phyloP scores from a whole-genome alignment of 2,113 vertebrate genomes.

The Barnardius zonarius region DNA sequence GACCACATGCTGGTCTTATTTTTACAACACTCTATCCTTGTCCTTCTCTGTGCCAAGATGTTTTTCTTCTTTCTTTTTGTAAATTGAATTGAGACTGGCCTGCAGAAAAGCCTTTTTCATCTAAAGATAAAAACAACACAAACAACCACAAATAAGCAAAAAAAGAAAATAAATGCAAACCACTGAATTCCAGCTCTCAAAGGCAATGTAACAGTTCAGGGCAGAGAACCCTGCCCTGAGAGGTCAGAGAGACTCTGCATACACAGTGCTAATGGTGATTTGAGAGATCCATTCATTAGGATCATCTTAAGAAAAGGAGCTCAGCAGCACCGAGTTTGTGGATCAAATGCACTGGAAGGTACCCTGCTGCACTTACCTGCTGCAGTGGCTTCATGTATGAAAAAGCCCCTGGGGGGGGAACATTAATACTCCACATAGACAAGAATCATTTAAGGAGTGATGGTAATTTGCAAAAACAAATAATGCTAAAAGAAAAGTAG shows the following conservation, averaged over 20 bases:
- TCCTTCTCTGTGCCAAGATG: background rate
- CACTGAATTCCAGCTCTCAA: background rate
- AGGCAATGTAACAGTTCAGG: background rate
- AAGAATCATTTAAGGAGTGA: background rate
- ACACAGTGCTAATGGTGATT: background rate
- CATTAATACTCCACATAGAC: background rate
- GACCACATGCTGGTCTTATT: background rate
- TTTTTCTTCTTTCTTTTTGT: background rate
- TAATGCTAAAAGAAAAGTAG: background rate
- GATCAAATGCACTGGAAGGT: background rate
- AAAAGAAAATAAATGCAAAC: accelerated
- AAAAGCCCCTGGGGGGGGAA: background rate
- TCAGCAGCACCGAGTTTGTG: background rate
- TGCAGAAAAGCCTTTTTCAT: background rate
- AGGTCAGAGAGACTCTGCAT: background rate
- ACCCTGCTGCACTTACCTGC: background rate
- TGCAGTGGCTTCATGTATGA: background rate
- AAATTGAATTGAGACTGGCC: background rate
- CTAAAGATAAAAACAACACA: background rate
- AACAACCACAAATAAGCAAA: no score
- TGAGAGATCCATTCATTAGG: background rate
- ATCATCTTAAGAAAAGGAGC: background rate
- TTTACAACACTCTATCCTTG: background rate
- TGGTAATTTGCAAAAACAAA: background rate
- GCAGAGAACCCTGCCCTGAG: background rate